These are phyloP conservation scores for Macroramphosus scolopax DNA, from an alignment of 2,797 vertebrate species.

Conservation along the genomic window DNA sequence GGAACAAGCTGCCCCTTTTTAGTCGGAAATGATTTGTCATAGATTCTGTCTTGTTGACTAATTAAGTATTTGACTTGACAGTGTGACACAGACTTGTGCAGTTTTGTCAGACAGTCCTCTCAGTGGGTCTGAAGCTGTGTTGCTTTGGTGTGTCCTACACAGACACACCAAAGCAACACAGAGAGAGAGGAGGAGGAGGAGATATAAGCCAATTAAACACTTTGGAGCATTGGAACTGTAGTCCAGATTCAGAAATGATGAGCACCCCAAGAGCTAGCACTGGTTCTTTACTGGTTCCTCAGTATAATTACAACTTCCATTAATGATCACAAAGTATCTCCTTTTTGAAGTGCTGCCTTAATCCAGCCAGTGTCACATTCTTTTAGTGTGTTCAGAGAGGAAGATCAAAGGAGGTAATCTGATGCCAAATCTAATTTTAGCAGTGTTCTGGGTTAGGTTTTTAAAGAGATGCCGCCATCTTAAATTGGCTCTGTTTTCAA, in stretches of 20 bases:
- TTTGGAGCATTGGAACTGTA: conserved; percentile 61
- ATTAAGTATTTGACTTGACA: conserved; percentile 15
- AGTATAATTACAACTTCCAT: conserved; percentile 74
- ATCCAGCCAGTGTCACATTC: conserved; percentile 73
- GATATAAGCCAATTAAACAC: conserved; percentile 69
- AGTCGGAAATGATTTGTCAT: not conserved
- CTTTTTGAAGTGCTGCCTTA: conserved; percentile 70
- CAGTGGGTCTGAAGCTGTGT: conserved; percentile 34
- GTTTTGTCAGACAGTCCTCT: conserved; percentile 32
- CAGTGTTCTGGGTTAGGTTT: conserved; percentile 50
- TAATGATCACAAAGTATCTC: conserved; percentile 73
- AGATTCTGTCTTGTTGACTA: conserved; percentile 9
- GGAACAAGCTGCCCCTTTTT: too few relatives aligned
- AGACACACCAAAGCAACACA: too few relatives aligned
- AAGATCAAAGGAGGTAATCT: conserved; percentile 66
- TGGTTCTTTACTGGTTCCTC: conserved; percentile 60
- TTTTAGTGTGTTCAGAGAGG: conserved; percentile 62
- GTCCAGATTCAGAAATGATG: conserved; percentile 70
- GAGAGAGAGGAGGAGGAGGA: too few relatives aligned
- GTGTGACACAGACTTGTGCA: conserved; percentile 22
- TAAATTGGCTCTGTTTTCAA: conserved; percentile 31
- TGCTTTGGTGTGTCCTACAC: conserved; percentile 48
- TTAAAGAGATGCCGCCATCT: conserved; percentile 42
- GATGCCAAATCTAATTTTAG: conserved; percentile 66
- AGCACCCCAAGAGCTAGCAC: conserved; percentile 43